Percentiles rank a stretch among this genome's conserved stretches.
Evolutionary conservation across 2,888 invertebrate species (phyloP).

Genomic region (Pollenia amentaria): DNA sequence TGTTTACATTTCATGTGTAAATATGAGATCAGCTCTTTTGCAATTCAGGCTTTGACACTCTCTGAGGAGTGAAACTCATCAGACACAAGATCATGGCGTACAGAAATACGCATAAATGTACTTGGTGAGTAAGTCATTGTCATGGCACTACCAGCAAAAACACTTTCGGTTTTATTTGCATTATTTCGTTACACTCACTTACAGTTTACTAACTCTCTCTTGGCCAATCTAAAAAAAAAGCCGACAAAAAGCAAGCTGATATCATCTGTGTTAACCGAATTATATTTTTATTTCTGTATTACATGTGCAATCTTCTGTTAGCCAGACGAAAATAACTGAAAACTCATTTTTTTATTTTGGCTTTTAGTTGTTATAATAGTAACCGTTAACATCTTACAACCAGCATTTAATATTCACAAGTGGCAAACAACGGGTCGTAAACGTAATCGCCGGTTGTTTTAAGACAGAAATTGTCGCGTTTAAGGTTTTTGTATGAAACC

Average conservation of each 20-base stretch:
- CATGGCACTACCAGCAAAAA: conserved; percentile 51
- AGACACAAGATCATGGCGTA: conserved; percentile 23
- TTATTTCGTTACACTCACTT: conserved; percentile 55
- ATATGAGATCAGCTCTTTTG: conserved; percentile 19
- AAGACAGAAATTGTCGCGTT: conserved; percentile 69
- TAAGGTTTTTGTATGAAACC: neutral
- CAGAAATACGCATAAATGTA: conserved; percentile 12
- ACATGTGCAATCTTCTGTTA: conserved; percentile 73
- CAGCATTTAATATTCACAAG: conserved; percentile 84
- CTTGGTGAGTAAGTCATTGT: conserved; percentile 54
- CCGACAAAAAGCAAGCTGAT: conserved; percentile 21
- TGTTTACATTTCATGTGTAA: neutral
- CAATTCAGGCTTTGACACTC: neutral
- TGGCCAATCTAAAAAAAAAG: conserved; percentile 2
- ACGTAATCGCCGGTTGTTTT: conserved; percentile 46
- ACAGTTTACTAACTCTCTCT: neutral
- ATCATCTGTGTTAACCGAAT: conserved; percentile 63
- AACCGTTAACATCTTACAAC: conserved; percentile 81
- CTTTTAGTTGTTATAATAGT: conserved; percentile 80
- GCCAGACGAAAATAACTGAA: conserved; percentile 57
- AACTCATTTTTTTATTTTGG: conserved; percentile 31
- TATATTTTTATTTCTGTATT: conserved; percentile 38
- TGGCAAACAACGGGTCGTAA: conserved; percentile 82
- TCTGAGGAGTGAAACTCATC: conserved; percentile 23
- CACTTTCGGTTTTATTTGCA: conserved; percentile 72